Evolutionary conservation across 2,113 vertebrate genomes (phyloP).

Genomic region (Suricata suricatta): DNA sequence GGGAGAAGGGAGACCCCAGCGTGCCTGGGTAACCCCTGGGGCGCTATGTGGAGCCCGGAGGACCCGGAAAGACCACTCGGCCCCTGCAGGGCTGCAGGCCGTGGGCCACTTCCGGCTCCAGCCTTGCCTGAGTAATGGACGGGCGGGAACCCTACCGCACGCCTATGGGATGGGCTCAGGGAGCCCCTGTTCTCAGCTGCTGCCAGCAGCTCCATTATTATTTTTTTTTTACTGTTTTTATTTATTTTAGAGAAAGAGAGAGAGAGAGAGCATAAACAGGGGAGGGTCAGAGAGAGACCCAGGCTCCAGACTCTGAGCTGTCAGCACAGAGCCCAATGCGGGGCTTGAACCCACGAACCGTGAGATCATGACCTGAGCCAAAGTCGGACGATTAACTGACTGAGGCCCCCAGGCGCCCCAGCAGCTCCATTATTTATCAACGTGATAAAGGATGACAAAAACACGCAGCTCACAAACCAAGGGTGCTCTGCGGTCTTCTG

Average conservation of each 20-base stretch:
- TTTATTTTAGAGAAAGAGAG: too few relatives aligned
- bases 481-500: neutral
- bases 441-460: neutral
- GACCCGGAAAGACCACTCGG: rapidly evolving
- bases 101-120: neutral
- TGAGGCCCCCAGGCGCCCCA: too few relatives aligned
- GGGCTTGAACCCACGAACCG: too few relatives aligned
- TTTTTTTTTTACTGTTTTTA: too few relatives aligned
- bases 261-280: too few relatives aligned
- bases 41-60: neutral
- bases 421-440: neutral
- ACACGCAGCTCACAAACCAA: neutral
- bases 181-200: neutral
- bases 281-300: too few relatives aligned
- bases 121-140: neutral
- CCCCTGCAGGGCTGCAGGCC: neutral
- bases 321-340: too few relatives aligned
- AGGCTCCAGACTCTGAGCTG: too few relatives aligned
- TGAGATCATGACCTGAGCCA: too few relatives aligned
- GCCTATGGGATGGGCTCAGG: rapidly evolving
- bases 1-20: rapidly evolving
- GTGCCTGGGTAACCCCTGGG: neutral
- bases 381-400: too few relatives aligned
- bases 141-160: too few relatives aligned
- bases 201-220: neutral